Percentiles rank a stretch among this genome's conserved stretches.
Conservation (phyloP, 2,888 invertebrate genomes). For the Thelaira solivaga region DNA sequence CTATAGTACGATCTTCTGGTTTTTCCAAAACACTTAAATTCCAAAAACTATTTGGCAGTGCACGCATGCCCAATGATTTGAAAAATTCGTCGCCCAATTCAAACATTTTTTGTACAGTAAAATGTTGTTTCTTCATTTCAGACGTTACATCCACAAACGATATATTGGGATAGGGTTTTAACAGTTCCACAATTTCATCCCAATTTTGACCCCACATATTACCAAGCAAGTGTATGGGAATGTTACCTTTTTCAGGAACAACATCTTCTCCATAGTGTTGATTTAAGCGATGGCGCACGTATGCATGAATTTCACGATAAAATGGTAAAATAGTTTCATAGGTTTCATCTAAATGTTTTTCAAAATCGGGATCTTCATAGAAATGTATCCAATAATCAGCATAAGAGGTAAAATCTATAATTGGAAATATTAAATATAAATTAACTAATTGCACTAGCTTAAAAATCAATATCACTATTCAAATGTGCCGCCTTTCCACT, state of each 20-base stretch:
- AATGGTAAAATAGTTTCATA: slow-evolving; percentile 87
- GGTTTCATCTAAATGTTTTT: slow-evolving; percentile 81
- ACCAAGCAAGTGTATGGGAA: slow-evolving; percentile 88
- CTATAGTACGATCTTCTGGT: slow-evolving; percentile 83
- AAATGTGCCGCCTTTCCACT: slow-evolving; percentile 84
- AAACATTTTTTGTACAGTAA: slow-evolving; percentile 87
- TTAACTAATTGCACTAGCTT: too few species aligned
- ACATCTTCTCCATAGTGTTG: slow-evolving; percentile 84
- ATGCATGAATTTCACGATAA: slow-evolving; percentile 89
- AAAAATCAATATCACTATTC: too few species aligned
- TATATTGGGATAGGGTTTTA: slow-evolving; percentile 85
- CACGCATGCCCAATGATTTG: slow-evolving; percentile 86
- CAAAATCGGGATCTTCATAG: slow-evolving; percentile 85
- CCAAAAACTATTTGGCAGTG: slow-evolving; percentile 89
- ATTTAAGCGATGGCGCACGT: slow-evolving; percentile 84
- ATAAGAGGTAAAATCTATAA: slow-evolving; percentile 81
- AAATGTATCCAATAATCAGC: slow-evolving; percentile 84
- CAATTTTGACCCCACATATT: slow-evolving; percentile 90
- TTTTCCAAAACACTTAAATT: slow-evolving; percentile 88
- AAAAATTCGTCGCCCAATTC: slow-evolving; percentile 90
- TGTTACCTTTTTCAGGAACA: slow-evolving; percentile 82
- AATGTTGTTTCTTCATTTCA: slow-evolving; percentile 84
- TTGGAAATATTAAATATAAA: slow-evolving; percentile 23
- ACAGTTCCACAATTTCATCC: slow-evolving; percentile 78
- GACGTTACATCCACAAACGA: slow-evolving; percentile 84